phyloP scores from a whole-genome alignment of 2,797 vertebrate genomes.

The Muraenolepis orangiensis region DNA sequence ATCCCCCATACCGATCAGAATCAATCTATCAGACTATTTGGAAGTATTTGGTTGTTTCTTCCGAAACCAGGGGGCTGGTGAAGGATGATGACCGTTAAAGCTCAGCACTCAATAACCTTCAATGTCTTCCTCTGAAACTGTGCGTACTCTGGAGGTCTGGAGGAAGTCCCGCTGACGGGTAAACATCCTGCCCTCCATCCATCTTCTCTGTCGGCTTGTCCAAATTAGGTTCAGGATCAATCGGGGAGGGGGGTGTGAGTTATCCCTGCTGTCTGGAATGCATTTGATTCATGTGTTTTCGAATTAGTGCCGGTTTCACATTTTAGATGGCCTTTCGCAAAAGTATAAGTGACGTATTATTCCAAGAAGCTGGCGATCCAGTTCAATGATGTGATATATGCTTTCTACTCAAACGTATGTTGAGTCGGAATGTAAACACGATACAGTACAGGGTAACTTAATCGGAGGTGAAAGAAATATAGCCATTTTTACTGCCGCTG shows the following conservation, averaged over 20 bases:
- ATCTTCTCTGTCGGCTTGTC: background rate
- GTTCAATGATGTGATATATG: constrained; percentile 12
- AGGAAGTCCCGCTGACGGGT: background rate
- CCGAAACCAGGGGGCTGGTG: background rate
- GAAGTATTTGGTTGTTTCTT: background rate
- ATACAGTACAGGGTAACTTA: background rate
- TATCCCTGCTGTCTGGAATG: constrained; percentile 30
- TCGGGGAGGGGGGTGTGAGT: background rate
- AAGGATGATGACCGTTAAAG: background rate
- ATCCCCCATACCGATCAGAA: background rate
- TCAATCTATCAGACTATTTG: background rate
- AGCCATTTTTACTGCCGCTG: constrained; percentile 2
- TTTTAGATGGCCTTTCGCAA: constrained; percentile 21
- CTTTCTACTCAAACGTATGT: background rate
- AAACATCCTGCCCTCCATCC: background rate
- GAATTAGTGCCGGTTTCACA: constrained; percentile 29
- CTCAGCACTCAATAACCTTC: background rate
- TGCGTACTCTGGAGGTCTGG: background rate
- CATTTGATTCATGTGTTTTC: constrained; percentile 34
- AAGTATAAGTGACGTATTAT: constrained; percentile 21
- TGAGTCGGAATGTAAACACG: background rate
- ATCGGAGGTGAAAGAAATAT: background rate
- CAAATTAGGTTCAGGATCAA: background rate
- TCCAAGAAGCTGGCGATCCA: background rate
- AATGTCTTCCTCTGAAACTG: background rate